Evolutionary conservation across 1,140 invertebrate genomes (phyloP), one percentile per base, ranked within the genome.

Genomic region (Saccostrea cuccullata): DNA sequence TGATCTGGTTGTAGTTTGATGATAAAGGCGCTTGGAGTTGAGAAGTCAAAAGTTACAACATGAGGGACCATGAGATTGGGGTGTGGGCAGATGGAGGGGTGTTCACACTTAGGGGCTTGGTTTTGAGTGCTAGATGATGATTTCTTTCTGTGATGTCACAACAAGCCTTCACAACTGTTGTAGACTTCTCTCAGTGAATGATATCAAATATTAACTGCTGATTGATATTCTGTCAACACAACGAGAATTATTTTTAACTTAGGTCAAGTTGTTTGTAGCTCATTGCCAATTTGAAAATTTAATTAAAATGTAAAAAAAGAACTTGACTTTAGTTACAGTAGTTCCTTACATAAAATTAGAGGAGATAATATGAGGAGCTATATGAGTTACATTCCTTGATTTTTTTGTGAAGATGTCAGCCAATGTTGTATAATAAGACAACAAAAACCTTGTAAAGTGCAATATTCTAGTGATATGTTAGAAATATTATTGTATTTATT

Each of bases 21-120:
- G 70, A 73, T 73, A 30, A 73, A 13, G 70, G 70, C 9, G 70
- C 70, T 30, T 73, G 70, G 70, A 30, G 70, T 26, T 73, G 70
- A 73, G 70, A 36, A 23, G 11, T 30, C 5, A 11, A 73, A 6
- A 73, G 0, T 26, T 0, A 73, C 36, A 12, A 73, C 0, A 15
- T 5, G 58, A 58, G 56, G 56, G 17, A 58, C 56, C 56, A 58
- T 12, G 56, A 58, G 56, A 17, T 58, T 58, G 17, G 17, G 56
- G 56, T 58, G 56, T 17, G 17, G 56, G 11, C 56, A 58, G 2
- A 47, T 47, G 17, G 17, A 58, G 17, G 56, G 20, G 13, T 60
- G 58, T 60, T 60, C 58, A 60, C 58, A 12, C 15, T 20, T 20
- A 20, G 58, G 58, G 58, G 58, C 20, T 5, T 60, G 58, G 58